Conservation (phyloP, 1,140 invertebrate genomes). For the Orussus abietinus region DNA sequence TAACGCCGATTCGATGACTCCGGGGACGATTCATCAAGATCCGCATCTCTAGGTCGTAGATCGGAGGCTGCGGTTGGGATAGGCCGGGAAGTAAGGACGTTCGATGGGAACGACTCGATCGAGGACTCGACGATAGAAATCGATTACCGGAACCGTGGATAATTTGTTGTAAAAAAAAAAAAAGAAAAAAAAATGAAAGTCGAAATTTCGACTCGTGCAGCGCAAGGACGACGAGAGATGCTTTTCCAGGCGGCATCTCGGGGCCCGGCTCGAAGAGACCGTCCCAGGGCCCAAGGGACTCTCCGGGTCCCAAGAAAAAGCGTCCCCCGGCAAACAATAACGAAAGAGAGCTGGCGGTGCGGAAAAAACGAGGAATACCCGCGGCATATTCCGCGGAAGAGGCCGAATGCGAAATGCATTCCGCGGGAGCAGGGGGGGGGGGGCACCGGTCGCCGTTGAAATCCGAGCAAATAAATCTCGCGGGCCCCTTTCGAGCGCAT, state of each 20-base stretch:
- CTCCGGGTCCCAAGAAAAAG: no score
- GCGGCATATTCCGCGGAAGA: constrained; percentile 8
- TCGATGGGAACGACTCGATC: no score
- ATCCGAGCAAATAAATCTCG: constrained; percentile 50
- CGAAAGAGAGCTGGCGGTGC: neutral
- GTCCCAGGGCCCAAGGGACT: no score
- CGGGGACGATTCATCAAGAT: constrained; percentile 13
- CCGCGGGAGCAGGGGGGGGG: neutral
- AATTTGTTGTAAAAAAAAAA: no score
- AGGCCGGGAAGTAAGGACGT: no score
- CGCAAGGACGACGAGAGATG: constrained; percentile 8
- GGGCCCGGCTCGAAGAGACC: no score
- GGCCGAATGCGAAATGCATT: constrained; percentile 16
- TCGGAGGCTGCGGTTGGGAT: no score
- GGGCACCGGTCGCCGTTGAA: constrained; percentile 35
- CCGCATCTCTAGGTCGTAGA: constrained; percentile 12
- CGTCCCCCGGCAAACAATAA: constrained; percentile 4
- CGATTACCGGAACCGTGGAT: no score
- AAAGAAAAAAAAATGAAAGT: no score
- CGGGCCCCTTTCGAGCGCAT: constrained; percentile 12
- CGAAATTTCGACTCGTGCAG: constrained; percentile 6
- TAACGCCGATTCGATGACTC: constrained; percentile 20
- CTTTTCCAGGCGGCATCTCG: neutral
- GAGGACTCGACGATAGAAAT: no score
- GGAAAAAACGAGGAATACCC: neutral